These are phyloP conservation scores for Leptinotarsa haldemani DNA, from an alignment of 2,888 invertebrate genomes.

Conservation along the genomic window DNA sequence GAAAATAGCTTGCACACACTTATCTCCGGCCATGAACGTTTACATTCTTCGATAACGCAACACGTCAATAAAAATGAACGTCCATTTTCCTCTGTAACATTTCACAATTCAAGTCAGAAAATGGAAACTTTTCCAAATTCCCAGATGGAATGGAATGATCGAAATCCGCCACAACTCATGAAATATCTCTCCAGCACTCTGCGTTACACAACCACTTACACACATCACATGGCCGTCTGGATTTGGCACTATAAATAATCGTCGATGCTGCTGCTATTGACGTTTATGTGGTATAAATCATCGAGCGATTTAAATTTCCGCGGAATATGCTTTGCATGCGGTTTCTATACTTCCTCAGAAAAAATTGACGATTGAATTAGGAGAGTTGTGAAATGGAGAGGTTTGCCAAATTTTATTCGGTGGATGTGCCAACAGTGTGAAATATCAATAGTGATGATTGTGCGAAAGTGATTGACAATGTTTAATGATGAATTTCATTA, in stretches of 20 bases:
- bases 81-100: background rate
- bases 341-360: slow-evolving; percentile 3
- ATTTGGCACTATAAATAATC: slow-evolving; percentile 39
- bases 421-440: no score
- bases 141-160: background rate
- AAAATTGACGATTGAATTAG: slow-evolving; percentile 11
- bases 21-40: no score
- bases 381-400: background rate
- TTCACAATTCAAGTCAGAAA: background rate
- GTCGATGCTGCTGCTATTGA: slow-evolving; percentile 35
- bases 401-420: no score
- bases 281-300: slow-evolving; percentile 42
- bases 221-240: slow-evolving; percentile 35
- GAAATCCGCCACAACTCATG: background rate
- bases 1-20: no score
- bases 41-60: no score
- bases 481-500: no score
- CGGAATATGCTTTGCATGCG: slow-evolving; percentile 24
- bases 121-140: background rate
- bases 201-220: slow-evolving; percentile 37
- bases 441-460: no score
- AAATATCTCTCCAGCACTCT: background rate
- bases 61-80: no score
- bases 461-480: no score
- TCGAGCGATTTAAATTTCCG: slow-evolving; percentile 28